Conservation (phyloP, 2,888 invertebrate genomes). For the Drosophila anomalata region DNA sequence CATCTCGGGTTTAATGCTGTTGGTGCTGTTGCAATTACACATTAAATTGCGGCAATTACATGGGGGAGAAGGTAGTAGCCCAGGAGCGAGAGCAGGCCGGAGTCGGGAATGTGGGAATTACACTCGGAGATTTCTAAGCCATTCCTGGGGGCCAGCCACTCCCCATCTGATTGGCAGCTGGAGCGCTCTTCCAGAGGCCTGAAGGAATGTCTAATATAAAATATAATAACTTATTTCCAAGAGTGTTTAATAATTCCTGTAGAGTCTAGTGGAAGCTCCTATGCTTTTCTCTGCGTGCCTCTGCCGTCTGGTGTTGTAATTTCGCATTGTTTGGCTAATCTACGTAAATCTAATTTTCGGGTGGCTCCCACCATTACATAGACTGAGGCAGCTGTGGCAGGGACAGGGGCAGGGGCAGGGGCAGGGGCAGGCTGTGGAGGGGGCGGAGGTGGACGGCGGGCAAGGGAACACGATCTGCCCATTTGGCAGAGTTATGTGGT, state of each 20-base stretch:
- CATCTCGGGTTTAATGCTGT: conserved; percentile 49
- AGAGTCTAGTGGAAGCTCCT: too few relatives aligned
- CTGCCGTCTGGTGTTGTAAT: conserved; percentile 55
- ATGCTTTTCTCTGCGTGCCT: conserved; percentile 21
- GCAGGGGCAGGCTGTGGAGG: not conserved
- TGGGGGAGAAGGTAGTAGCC: conserved; percentile 24
- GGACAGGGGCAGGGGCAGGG: conserved; percentile 7
- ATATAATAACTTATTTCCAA: too few relatives aligned
- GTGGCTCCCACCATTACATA: conserved; percentile 74
- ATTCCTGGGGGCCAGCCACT: too few relatives aligned
- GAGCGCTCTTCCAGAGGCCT: too few relatives aligned
- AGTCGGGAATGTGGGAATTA: conserved; percentile 38
- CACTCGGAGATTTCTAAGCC: conserved; percentile 17
- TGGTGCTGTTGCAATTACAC: conserved; percentile 71
- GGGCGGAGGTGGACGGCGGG: not conserved
- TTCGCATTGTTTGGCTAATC: conserved; percentile 78
- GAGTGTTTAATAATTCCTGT: too few relatives aligned
- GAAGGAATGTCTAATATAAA: too few relatives aligned
- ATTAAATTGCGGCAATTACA: conserved; percentile 81
- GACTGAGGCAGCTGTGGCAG: not conserved
- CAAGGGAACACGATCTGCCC: conserved; percentile 66
- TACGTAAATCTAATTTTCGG: conserved; percentile 72
- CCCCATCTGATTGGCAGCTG: conserved; percentile 38
- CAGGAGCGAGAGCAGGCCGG: not conserved
- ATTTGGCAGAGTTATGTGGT: conserved; percentile 73